Evolutionary conservation across 2,888 invertebrate genomes (phyloP).

Genomic region (Aleiodes testaceus): DNA sequence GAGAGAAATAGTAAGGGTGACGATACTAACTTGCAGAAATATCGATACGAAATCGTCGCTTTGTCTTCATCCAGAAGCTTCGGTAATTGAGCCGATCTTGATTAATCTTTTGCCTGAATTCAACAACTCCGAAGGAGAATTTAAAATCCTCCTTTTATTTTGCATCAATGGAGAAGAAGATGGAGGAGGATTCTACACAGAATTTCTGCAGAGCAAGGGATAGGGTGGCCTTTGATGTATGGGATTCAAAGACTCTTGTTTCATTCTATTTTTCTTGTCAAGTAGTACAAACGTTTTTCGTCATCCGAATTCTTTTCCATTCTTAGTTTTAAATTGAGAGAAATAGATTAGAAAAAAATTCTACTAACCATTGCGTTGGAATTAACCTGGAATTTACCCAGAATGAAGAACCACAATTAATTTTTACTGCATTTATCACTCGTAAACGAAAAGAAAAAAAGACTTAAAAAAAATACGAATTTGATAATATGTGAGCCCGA

Average conservation of each 20-base stretch:
- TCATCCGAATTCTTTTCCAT: conserved; percentile 9
- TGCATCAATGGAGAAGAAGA: not conserved
- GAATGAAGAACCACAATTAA: conserved; percentile 18
- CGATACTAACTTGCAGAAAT: conserved; percentile 6
- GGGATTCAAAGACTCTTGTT: not conserved
- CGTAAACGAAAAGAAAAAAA: conserved; percentile 2
- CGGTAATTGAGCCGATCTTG: conserved; percentile 18
- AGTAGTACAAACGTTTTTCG: not conserved
- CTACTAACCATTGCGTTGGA: conserved; percentile 11
- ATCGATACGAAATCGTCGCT: conserved; percentile 22
- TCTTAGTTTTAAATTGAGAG: conserved; percentile 13
- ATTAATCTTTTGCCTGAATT: conserved; percentile 13
- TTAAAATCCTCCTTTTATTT: not conserved
- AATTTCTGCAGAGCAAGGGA: conserved; percentile 23
- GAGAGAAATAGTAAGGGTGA: not conserved
- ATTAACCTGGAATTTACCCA: not conserved
- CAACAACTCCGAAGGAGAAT: conserved; percentile 9
- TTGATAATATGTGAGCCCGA: conserved; percentile 49
- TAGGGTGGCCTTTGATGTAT: conserved; percentile 26
- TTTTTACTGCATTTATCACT: conserved; percentile 41
- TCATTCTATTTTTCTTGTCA: not conserved
- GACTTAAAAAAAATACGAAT: conserved; percentile 11
- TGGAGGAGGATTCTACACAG: not conserved
- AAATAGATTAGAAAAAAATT: not conserved
- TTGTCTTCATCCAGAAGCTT: conserved; percentile 11